Evolutionary conservation across 2,888 invertebrate genomes (phyloP), one percentile per base, ranked within the genome.

Genomic region (Sylvicola cinctus): DNA sequence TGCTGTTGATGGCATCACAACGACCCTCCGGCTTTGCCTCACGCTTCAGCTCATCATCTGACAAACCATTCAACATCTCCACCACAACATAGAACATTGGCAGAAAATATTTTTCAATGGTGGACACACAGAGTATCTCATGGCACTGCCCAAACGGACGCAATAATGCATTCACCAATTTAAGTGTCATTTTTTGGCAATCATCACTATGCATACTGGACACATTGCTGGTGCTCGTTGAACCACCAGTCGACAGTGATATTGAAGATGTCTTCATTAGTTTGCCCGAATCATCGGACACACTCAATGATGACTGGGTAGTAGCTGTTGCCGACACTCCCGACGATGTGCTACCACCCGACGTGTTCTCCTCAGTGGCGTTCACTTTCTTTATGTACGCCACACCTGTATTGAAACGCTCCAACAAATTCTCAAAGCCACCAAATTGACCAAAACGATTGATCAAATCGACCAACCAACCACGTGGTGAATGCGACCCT

Each of bases 381-480:
- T 61, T 63, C 39, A 55, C 58, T 41, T 66, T 68, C 42, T 68
- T 68, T 42, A 68, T 54, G 45, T 66, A 60, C 26, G 67, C 66
- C 49, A 70, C 62, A 31, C 77, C 79, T 44, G 65, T 65, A 57
- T 83, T 77, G 61, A 90, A 88, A 45, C 87, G 66, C 48, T 84
- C 79, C 36, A 80, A 61, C 40, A 90, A 60, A 51, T 78, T 76
- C 47, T 84, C 73, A 59, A 95, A 95, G 37, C 95, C 95, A 37
- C 79, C 79, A 38, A 83, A 62, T 51, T 75, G 73, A 11, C 93
- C 95, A 61, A 93, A 95, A 67, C 68, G 69, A 66, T 95, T 95
- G 40, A 95, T 80, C 42, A 95, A 68, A 65, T 95, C 91, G 39
- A 93, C 90, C 42, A 95, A 72, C 93, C 93, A 95, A 38, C 93